Conservation (phyloP, 2,888 invertebrate species). For the Cetonia aurata region DNA sequence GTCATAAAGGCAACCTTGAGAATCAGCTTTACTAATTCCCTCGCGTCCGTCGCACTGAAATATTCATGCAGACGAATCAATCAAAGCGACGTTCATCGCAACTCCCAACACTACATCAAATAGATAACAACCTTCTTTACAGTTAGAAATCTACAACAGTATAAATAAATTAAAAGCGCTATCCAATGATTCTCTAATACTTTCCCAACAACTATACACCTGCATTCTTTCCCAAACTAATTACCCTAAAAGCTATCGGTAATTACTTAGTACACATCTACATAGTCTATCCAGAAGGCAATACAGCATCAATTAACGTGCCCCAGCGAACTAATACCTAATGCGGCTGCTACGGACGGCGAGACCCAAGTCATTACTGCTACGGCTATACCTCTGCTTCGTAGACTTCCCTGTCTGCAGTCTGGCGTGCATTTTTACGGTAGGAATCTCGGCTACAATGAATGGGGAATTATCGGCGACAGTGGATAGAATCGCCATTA, state of each 20-base stretch:
- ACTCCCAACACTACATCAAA: no score
- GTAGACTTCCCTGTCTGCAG: slow-evolving; percentile 37
- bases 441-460: not conserved
- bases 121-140: no score
- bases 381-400: not conserved
- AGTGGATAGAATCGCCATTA: no score
- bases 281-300: not conserved
- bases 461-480: not conserved
- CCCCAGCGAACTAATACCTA: slow-evolving; percentile 9
- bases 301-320: slow-evolving; percentile 20
- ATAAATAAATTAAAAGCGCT: no score
- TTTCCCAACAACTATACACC: no score
- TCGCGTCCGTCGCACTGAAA: no score
- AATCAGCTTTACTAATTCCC: no score
- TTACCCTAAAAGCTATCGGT: slow-evolving; percentile 22
- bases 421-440: slow-evolving; percentile 27
- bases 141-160: no score
- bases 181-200: no score
- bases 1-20: no score
- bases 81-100: no score
- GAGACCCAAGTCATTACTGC: not conserved
- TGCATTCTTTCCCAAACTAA: not conserved
- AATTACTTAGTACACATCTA: slow-evolving; percentile 25
- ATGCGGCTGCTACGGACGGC: not conserved
- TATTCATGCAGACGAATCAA: no score